Evolutionary conservation across 2,113 vertebrate genomes (phyloP), one percentile per base, ranked within the genome.

Genomic region (Morone chrysops): DNA sequence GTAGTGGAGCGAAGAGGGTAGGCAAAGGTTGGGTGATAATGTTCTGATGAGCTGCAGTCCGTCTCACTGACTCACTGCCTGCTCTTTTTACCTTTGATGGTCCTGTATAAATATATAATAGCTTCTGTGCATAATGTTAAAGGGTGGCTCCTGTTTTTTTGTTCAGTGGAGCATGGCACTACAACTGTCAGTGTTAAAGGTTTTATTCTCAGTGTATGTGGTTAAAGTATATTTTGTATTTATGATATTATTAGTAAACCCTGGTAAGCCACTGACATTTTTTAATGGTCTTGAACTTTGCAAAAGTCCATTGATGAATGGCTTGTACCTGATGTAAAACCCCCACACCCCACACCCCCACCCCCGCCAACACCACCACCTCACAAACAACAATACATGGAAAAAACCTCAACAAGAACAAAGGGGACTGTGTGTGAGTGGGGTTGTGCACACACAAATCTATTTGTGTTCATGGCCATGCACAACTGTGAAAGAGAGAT

Each of bases 21-120:
- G 72, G 75, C 51, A 85, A 69, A 90, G 84, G 81, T 70, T 82
- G 69, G 68, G 6, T 72, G 66, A 70, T 91, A 87, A 89, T 90
- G 54, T 81, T 74, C 65, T 90, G 84, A 78, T 91, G 83, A 87
- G 61, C 41, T 50, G 66, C 40, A 54, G 77, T 74, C 56, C n/a
- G 17, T 67, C 75, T 81, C 51, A 1, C 61, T 85, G 81, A 84
- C 57, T 87, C 78, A 78, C 61, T 36, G 61, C 40, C 59, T 60
- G 68, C 50, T 31, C 31, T 13, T 48, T 45, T 53, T 20, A 31
- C 4, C 50, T 59, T 47, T 70, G 61, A 10, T 83, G 38, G 40
- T 66, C n/a, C 18, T 75, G 54, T 72, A 66, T 79, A 17, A 62
- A 74, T 38, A 65, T 75, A 51, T 59, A 71, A 51, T 47, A 68